A percentile compares a stretch with the other conserved stretches of the same genome.
phyloP scores from a whole-genome alignment of 2,888 invertebrate genomes.

The Eulithis testata region DNA sequence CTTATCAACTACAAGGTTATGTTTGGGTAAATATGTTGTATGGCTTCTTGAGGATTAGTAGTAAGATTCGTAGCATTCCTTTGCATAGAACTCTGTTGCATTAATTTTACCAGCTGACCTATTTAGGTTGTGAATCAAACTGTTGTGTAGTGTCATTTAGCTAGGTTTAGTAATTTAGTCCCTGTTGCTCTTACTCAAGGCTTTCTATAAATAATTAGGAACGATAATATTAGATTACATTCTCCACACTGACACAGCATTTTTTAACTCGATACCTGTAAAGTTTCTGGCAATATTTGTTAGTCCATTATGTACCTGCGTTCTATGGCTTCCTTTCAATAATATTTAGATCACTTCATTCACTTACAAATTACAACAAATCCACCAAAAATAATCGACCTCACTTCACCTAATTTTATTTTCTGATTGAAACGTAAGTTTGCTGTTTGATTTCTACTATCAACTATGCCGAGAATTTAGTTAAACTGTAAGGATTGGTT shows the following conservation, averaged over 20 bases:
- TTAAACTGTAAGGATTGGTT: constrained; percentile 21
- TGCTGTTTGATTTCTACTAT: constrained; percentile 42
- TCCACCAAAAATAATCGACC: constrained; percentile 31
- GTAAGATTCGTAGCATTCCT: neutral
- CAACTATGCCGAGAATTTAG: neutral
- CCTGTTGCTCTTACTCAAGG: constrained; percentile 37
- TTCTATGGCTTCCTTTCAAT: constrained; percentile 19
- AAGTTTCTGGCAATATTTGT: neutral
- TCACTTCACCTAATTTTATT: constrained; percentile 30
- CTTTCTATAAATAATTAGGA: constrained; percentile 51
- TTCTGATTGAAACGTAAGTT: constrained; percentile 25
- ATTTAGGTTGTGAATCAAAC: neutral
- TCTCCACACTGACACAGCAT: constrained; percentile 48
- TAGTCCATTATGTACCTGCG: constrained; percentile 31
- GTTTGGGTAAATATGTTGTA: constrained; percentile 14
- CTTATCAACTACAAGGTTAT: constrained; percentile 28
- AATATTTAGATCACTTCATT: constrained; percentile 34
- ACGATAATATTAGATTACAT: constrained; percentile 32
- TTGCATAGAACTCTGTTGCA: neutral
- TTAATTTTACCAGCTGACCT: neutral
- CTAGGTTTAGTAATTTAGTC: constrained; percentile 6
- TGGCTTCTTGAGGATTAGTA: constrained; percentile 16
- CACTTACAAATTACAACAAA: constrained; percentile 40
- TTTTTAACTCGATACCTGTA: constrained; percentile 23
- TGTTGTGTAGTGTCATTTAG: neutral